Evolutionary conservation across 2,113 vertebrate species (phyloP).

Genomic region (Bubalus kerabau): DNA sequence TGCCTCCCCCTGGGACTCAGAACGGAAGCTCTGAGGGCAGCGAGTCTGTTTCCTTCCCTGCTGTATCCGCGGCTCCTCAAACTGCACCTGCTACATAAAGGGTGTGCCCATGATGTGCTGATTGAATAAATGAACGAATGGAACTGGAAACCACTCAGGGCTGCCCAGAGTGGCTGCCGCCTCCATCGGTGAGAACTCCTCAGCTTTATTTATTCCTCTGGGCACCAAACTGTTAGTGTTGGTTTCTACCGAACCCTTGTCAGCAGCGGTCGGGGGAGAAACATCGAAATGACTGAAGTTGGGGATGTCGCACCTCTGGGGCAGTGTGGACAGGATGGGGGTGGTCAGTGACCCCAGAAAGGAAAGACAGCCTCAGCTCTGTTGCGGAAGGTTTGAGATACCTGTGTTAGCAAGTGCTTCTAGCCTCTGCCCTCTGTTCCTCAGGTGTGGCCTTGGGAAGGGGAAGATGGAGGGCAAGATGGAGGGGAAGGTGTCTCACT

Average conservation of each 20-base stretch:
- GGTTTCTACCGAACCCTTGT: background rate
- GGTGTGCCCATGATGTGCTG: background rate
- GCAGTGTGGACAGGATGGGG: background rate
- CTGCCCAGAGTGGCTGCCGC: background rate
- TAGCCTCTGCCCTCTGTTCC: background rate
- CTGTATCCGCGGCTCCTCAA: background rate
- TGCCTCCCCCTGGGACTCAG: background rate
- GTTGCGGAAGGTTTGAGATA: background rate
- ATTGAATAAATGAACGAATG: background rate
- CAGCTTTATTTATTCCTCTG: background rate
- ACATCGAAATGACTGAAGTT: slow-evolving; percentile 23
- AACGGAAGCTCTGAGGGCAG: background rate
- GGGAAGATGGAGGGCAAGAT: background rate
- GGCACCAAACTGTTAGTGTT: background rate
- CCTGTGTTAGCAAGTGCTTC: background rate
- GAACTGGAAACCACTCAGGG: background rate
- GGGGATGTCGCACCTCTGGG: background rate
- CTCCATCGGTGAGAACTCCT: background rate
- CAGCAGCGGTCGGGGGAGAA: background rate
- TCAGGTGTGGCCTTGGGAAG: background rate
- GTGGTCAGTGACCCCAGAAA: background rate
- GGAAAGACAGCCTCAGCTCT: background rate
- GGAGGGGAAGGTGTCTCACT: background rate
- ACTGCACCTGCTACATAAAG: background rate
- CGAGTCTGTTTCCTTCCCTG: background rate